These are phyloP conservation scores for Choloepus hoffmanni DNA, from an alignment of 2,113 vertebrate species.

Conservation along the genomic window DNA sequence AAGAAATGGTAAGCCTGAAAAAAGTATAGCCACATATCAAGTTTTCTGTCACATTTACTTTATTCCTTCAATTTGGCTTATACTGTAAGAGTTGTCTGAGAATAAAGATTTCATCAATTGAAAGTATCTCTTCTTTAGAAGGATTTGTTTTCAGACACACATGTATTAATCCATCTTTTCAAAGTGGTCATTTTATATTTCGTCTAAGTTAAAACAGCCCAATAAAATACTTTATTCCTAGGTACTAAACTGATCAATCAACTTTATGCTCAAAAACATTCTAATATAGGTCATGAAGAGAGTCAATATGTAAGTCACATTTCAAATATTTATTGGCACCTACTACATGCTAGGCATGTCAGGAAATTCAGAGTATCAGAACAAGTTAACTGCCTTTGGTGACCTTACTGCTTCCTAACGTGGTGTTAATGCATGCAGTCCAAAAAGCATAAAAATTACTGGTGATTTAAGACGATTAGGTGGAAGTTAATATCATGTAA, in stretches of 20 bases:
- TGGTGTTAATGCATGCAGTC: not conserved
- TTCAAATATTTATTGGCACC: not conserved
- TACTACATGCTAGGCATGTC: not conserved
- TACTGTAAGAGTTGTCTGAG: not conserved
- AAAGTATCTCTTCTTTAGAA: slow-evolving; percentile 4
- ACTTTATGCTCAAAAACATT: not conserved
- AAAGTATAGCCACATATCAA: not conserved
- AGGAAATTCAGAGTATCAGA: not conserved
- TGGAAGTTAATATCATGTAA: not conserved
- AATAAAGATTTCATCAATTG: slow-evolving; percentile 11
- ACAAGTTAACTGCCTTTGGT: not conserved
- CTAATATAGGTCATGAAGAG: not conserved
- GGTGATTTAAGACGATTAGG: not conserved
- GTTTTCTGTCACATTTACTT: not conserved
- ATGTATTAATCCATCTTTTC: slow-evolving; percentile 23
- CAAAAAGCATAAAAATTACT: not conserved
- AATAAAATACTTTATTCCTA: not conserved
- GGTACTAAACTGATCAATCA: not conserved
- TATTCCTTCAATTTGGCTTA: slow-evolving; percentile 16
- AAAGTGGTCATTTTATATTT: slow-evolving; percentile 32
- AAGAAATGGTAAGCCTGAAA: slow-evolving; percentile 33
- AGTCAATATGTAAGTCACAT: not conserved
- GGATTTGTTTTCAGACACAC: not conserved
- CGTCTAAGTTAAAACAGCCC: slow-evolving; percentile 12
- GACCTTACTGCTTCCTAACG: not conserved